Conservation (phyloP, 2,888 invertebrate species). For the Ametastegia equiseti region DNA sequence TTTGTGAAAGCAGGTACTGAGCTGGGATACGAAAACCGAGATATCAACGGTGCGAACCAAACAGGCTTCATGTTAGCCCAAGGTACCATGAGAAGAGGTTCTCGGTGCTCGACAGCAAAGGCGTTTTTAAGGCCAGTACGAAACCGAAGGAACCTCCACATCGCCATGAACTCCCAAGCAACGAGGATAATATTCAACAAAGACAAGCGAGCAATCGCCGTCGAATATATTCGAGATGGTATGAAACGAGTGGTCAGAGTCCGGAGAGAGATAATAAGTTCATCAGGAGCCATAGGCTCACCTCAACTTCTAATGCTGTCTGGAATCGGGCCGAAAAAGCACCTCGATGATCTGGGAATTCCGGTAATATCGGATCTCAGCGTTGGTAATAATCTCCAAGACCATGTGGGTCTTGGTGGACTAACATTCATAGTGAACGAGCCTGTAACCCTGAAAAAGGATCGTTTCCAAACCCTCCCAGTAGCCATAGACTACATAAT, state of each 20-base stretch:
- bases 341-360: slow-evolving; percentile 84
- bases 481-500: slow-evolving; percentile 90
- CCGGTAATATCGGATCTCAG: slow-evolving; percentile 86
- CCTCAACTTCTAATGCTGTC: slow-evolving; percentile 95
- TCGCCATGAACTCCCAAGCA: slow-evolving; percentile 87
- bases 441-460: slow-evolving; percentile 87
- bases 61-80: slow-evolving; percentile 93
- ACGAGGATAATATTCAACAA: slow-evolving; percentile 84
- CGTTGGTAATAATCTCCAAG: slow-evolving; percentile 91
- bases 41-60: slow-evolving; percentile 89
- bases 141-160: slow-evolving; percentile 87
- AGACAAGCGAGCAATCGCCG: slow-evolving; percentile 86
- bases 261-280: slow-evolving; percentile 88
- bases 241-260: slow-evolving; percentile 81
- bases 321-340: slow-evolving; percentile 90
- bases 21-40: slow-evolving; percentile 88
- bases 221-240: slow-evolving; percentile 85
- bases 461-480: slow-evolving; percentile 86
- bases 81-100: slow-evolving; percentile 89
- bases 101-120: slow-evolving; percentile 92
- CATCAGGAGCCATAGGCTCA: slow-evolving; percentile 92
- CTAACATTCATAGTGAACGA: slow-evolving; percentile 90
- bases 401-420: slow-evolving; percentile 92
- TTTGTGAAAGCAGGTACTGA: slow-evolving; percentile 90
- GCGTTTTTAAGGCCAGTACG: slow-evolving; percentile 87